Evolutionary conservation across 2,113 vertebrate species (phyloP).

Genomic region (Passer domesticus): DNA sequence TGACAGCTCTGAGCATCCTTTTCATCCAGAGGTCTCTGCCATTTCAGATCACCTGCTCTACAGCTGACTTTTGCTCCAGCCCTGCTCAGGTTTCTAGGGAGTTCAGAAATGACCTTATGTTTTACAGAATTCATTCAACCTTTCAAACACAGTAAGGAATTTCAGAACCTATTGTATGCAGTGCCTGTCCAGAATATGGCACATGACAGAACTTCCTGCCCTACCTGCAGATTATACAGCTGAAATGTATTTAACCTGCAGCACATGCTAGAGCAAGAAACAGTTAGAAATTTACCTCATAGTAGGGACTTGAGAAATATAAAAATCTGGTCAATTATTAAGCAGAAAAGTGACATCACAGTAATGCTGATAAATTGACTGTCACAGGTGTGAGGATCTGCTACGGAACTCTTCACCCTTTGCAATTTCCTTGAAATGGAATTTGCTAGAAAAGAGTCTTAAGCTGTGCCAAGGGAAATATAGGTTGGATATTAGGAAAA

Average conservation of each 20-base stretch:
- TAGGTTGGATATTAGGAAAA: neutral
- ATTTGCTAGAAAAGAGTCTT: neutral
- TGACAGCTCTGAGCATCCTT: neutral
- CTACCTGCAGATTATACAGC: neutral
- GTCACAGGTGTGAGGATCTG: neutral
- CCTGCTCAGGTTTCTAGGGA: slow-evolving; percentile 18
- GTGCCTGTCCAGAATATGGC: neutral
- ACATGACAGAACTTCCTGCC: neutral
- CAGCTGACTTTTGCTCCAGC: neutral
- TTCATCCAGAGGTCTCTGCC: slow-evolving; percentile 15
- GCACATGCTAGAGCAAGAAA: neutral
- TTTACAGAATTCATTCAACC: neutral
- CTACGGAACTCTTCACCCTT: neutral
- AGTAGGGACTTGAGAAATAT: neutral
- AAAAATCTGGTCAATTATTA: neutral
- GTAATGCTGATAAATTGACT: neutral
- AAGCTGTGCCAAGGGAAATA: neutral
- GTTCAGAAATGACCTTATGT: slow-evolving; percentile 22
- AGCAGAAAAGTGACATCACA: neutral
- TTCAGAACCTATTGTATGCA: neutral
- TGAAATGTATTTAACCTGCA: neutral
- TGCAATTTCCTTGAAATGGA: neutral
- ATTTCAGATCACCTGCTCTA: neutral
- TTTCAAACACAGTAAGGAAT: neutral
- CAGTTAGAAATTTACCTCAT: neutral